Conservation (phyloP, 1,140 invertebrate genomes). For the Mycetomoellerius zeteki region DNA sequence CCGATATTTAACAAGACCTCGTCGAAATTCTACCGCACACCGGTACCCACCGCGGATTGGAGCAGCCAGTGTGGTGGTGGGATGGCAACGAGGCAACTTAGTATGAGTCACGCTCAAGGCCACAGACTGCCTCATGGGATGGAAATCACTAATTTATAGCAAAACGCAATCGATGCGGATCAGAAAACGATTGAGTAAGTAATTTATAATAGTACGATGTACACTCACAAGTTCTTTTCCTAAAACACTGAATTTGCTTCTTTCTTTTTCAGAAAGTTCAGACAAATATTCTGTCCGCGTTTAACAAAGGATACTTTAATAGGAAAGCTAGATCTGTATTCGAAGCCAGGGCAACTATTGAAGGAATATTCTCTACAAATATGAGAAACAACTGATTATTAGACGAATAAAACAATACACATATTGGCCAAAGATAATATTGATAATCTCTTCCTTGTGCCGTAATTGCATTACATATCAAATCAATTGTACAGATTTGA, state of each 20-base stretch:
- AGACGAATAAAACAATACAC: neutral
- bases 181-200: constrained; percentile 50
- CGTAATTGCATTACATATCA: constrained; percentile 59
- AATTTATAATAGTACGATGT: neutral
- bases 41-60: constrained; percentile 96
- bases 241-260: neutral
- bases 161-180: constrained; percentile 40
- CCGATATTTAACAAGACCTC: constrained; percentile 99
- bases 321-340: constrained; percentile 19
- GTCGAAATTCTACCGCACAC: constrained; percentile 94
- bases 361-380: constrained; percentile 7
- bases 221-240: neutral
- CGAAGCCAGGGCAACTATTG: neutral
- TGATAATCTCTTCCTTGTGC: constrained; percentile 50
- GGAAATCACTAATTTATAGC: constrained; percentile 81
- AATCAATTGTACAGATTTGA: constrained; percentile 47
- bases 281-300: constrained; percentile 31
- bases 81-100: constrained; percentile 83
- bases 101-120: constrained; percentile 79
- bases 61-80: constrained; percentile 88
- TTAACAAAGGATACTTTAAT: constrained; percentile 30
- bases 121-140: constrained; percentile 82
- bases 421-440: constrained; percentile 48
- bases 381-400: constrained; percentile 9
- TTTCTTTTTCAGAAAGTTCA: constrained; percentile 5